Base-by-base conservation (phyloP, 92 coral and sea anemone genomes). In the Zoanthus solanderi region DNA sequence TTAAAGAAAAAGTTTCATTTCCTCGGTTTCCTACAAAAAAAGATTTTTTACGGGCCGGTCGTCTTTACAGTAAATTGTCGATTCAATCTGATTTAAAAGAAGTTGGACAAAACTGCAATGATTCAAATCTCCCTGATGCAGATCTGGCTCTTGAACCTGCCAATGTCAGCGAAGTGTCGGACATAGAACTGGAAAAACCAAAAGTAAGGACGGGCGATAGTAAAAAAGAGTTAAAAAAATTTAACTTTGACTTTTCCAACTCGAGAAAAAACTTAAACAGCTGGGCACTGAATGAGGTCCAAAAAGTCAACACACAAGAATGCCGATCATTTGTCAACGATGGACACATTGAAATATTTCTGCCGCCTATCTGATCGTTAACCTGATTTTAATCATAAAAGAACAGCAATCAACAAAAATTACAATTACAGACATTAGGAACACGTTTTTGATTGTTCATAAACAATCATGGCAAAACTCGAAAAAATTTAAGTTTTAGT, bases 291-390 rank as follows among this genome's bases (percentile, higher is more conserved):
- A 60, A 60, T 60, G 74, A 80, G 60, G 23, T 32, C 5, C 58
- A 53, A 66, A 81, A 67, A 28, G 46, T 7, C 10, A 50, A 28
- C 28, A 8, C 46, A 45, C 75, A 45, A 50, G 74, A 81, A 29
- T 46, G 63, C 47, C 37, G 85, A 28, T 81, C 85, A 63, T 46
- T 73, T 48, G 76, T 81, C 74, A 47, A 81, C 52, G 76, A 81
- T 42, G 71, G 71, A 66, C 85, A 53, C 66, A 63, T 81, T 65
- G 85, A 81, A 81, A 81, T 81, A 81, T 81, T 66, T 67, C 65
- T 81, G 52, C 85, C 85, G 7, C 18, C 60, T 47, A 66, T 81
- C 69, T 63, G 69, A 63, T 7, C 69, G 9, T 50, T 50, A 50
- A 50, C 12, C 9, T 50, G 56, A 50, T 50, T 11, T 7, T 7